Percentiles rank a stretch among this genome's conserved stretches.
Evolutionary conservation across 1,140 invertebrate species (phyloP).

Genomic region (Drosophila micromelanica): DNA sequence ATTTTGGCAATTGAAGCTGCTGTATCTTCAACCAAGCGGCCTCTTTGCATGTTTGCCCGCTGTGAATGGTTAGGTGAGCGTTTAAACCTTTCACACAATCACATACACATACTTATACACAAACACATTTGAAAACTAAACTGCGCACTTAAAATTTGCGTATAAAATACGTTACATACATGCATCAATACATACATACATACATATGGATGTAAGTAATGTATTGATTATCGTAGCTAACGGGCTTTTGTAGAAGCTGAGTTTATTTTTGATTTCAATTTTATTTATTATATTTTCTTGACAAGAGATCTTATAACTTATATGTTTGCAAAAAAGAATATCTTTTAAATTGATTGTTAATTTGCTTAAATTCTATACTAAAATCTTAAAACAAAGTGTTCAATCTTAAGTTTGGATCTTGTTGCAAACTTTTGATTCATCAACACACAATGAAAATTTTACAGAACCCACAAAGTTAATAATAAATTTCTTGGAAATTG

Average conservation of each 20-base stretch:
- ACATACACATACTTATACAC: background rate
- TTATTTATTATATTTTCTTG: too few relatives aligned
- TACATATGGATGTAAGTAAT: constrained; percentile 3
- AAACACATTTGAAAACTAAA: constrained; percentile 20
- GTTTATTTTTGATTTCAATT: background rate
- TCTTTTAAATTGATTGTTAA: too few relatives aligned
- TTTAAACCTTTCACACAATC: constrained; percentile 25
- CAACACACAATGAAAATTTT: background rate
- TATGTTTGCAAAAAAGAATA: too few relatives aligned
- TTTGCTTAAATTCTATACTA: too few relatives aligned
- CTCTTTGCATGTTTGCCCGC: constrained; percentile 30
- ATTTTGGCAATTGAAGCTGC: background rate
- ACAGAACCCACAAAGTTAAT: background rate
- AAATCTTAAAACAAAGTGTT: too few relatives aligned
- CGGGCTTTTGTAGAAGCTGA: background rate
- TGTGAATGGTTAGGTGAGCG: constrained; percentile 51
- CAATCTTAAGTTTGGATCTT: background rate
- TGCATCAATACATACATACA: background rate
- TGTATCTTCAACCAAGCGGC: constrained; percentile 9
- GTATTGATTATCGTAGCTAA: constrained; percentile 21
- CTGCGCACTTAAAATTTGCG: constrained; percentile 49
- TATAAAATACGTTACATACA: constrained; percentile 22
- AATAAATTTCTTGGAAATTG: background rate
- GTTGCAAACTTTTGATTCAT: background rate
- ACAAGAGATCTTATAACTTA: too few relatives aligned